A percentile compares a stretch with the other conserved stretches of the same genome.
phyloP scores from a whole-genome alignment of 1,140 invertebrate genomes.

The Gonioctena quinquepunctata region DNA sequence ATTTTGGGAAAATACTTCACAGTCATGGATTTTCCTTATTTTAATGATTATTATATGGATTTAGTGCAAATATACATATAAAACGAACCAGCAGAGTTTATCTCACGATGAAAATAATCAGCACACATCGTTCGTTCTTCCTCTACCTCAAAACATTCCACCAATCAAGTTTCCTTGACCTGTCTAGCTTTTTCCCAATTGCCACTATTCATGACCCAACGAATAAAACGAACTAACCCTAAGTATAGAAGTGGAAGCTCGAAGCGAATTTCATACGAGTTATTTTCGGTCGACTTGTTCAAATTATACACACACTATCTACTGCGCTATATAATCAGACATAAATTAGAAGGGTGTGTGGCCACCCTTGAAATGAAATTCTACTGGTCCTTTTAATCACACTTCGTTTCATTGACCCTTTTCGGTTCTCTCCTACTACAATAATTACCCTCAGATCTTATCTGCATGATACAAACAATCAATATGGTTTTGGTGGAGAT shows the following conservation, averaged over 20 bases:
- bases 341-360: slow-evolving; percentile 35
- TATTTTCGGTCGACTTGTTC: slow-evolving; percentile 22
- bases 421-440: not conserved
- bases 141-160: too few species aligned
- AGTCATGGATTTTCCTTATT: too few species aligned
- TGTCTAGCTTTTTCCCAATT: too few species aligned
- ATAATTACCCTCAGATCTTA: not conserved
- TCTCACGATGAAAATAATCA: too few species aligned
- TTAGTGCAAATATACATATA: too few species aligned
- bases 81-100: too few species aligned
- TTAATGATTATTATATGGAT: too few species aligned
- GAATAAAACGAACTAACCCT: not conserved
- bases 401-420: slow-evolving; percentile 28
- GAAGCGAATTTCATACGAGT: not conserved
- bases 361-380: slow-evolving; percentile 37
- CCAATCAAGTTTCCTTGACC: too few species aligned
- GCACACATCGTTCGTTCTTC: too few species aligned
- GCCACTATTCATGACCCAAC: not conserved
- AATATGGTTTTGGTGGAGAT: slow-evolving; percentile 12
- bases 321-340: slow-evolving; percentile 27
- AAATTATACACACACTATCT: slow-evolving; percentile 27
- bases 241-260: not conserved
- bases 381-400: slow-evolving; percentile 32
- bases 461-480: slow-evolving; percentile 7
- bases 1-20: too few species aligned